Base-by-base conservation (phyloP, 2,797 vertebrate genomes). In the Coregonus ussuriensis region DNA sequence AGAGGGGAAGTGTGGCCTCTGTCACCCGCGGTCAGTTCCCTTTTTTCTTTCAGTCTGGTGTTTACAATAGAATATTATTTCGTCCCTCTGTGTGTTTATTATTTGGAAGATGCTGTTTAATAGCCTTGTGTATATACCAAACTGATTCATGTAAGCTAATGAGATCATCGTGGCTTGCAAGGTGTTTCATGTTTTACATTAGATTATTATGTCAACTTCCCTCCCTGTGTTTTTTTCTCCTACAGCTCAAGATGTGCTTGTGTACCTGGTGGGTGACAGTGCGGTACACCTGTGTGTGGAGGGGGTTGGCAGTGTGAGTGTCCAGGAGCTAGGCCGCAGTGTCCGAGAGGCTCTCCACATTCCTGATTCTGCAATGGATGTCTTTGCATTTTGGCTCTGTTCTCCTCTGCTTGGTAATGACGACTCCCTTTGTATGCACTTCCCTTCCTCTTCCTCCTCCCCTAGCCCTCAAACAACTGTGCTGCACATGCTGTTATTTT, bases 321-420 rank as follows among this genome's bases (percentile, higher is more conserved):
- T 95, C 3, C 95, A 94, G 35, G 96, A 97, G 86, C 83, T 98
- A 74, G 92, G 95, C 54, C 95, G 94, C 0, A 91, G 86, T 6
- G 88, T 98, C 74, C 94, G 95, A 0, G 96, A 96, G 9, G 89
- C 93, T 72, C 93, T 98, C 73, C 91, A 91, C 77, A 92, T 97
- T 81, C 95, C 96, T 0, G 95, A 96, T 3, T 72, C 89, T 0
- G 87, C 90, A n/a, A 88, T 93, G 75, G 96, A 97, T 0, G 89
- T 82, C 63, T 98, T 98, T 3, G 91, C 96, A 0, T 93, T 98
- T 65, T 98, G 97, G 97, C 94, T 98, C 0, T 91, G 92, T 77
- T 98, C 97, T 3, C 96, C 96, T 0, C 88, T 97, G 65, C 93
- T 98, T 0, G 97, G 97, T 84, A 71, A 4, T 9, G 6, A 25